Evolutionary conservation across 92 coral and sea anemone species (phyloP).

Genomic region (Epizoanthus illoricatus): DNA sequence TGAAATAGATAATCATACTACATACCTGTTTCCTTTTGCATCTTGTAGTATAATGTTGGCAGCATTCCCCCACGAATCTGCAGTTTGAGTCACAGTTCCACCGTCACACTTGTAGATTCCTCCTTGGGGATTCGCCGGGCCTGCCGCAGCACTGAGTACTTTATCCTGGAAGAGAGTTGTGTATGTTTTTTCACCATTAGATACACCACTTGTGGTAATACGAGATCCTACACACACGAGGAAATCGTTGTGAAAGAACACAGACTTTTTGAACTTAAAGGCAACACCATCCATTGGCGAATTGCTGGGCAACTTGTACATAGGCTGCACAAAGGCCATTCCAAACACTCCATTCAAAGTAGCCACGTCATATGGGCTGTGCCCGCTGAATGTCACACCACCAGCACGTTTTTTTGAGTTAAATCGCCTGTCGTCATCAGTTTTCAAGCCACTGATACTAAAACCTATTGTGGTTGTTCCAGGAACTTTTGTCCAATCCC

Average conservation of each 20-base stretch:
- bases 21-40: slow-evolving; percentile 7
- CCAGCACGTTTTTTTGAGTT: slow-evolving; percentile 3
- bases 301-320: neutral
- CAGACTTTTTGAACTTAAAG: slow-evolving; percentile 25
- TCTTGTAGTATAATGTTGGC: neutral
- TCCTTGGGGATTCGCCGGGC: too few relatives aligned
- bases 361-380: neutral
- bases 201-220: neutral
- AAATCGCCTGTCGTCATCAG: neutral
- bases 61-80: neutral
- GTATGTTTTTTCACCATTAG: neutral
- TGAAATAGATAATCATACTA: too few relatives aligned
- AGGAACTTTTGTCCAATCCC: neutral
- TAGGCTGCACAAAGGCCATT: slow-evolving; percentile 12
- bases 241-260: neutral
- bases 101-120: neutral
- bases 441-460: neutral
- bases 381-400: slow-evolving; percentile 6
- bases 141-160: neutral
- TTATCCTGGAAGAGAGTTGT: slow-evolving; percentile 21
- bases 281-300: neutral
- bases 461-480: slow-evolving; percentile 11
- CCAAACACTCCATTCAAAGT: slow-evolving; percentile 22
- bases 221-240: neutral
- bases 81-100: neutral